Conservation (phyloP, 2,113 vertebrate genomes). For the Todiramphus saurophagus region DNA sequence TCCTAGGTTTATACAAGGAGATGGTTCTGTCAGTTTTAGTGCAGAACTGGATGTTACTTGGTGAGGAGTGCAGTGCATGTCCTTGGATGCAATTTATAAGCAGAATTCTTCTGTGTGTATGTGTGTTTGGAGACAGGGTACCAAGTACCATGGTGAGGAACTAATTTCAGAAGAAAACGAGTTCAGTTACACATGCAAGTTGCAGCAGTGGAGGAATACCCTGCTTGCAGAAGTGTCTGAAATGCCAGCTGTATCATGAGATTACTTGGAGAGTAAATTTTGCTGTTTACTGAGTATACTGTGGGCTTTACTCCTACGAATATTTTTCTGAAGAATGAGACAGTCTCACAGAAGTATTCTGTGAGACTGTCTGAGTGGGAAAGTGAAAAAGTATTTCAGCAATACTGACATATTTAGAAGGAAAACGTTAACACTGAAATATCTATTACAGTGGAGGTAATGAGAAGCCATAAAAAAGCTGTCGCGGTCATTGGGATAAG, state of each 20-base stretch:
- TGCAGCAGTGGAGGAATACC: neutral
- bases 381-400: neutral
- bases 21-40: neutral
- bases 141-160: neutral
- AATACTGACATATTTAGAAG: neutral
- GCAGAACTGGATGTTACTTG: neutral
- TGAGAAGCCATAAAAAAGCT: neutral
- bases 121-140: neutral
- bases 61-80: neutral
- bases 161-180: neutral
- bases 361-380: neutral
- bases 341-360: neutral
- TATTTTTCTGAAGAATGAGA: neutral
- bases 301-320: neutral
- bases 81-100: neutral
- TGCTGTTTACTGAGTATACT: neutral
- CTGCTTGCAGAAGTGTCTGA: neutral
- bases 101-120: neutral
- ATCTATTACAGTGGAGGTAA: neutral
- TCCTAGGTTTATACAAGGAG: neutral
- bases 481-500: neutral
- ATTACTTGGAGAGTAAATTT: neutral
- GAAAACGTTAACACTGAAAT: neutral
- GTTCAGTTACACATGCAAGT: neutral
- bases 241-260: neutral